These are phyloP conservation scores for Brachypodius melanocephalos DNA, from an alignment of 2,113 vertebrate species.

Conservation along the genomic window DNA sequence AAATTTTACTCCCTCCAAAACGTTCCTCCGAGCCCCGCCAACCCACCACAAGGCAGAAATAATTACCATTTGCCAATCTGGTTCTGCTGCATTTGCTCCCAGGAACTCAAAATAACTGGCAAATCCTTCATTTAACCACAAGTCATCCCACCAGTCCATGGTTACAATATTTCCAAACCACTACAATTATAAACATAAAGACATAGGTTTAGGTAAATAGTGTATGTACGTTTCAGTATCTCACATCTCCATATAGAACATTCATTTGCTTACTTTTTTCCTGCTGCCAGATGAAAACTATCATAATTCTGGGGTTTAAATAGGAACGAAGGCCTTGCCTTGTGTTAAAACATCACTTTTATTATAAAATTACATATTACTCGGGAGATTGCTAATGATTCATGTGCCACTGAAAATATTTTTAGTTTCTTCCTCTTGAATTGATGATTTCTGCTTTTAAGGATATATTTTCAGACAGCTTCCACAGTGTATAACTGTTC, in stretches of 20 bases:
- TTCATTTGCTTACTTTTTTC: not conserved
- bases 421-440: constrained; percentile 19
- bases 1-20: not conserved
- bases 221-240: not conserved
- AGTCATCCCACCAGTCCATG: constrained; percentile 98
- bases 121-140: constrained; percentile 98
- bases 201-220: not conserved
- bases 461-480: constrained; percentile 12
- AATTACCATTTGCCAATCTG: constrained; percentile 88
- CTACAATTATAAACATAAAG: constrained; percentile 70
- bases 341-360: not conserved
- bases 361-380: constrained; percentile 21
- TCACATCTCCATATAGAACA: not conserved
- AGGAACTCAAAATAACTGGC: constrained; percentile 94
- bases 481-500: not conserved
- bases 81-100: constrained; percentile 80
- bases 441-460: constrained; percentile 1
- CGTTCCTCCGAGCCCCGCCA: not conserved
- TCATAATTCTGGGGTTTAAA: not conserved
- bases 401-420: constrained; percentile 13
- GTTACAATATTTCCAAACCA: constrained; percentile 99
- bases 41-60: not conserved
- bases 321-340: not conserved
- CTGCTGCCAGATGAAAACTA: constrained; percentile 12
- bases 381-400: not conserved